These are phyloP conservation scores for Chaetops frenatus DNA, from an alignment of 2,113 vertebrate species.

Conservation along the genomic window DNA sequence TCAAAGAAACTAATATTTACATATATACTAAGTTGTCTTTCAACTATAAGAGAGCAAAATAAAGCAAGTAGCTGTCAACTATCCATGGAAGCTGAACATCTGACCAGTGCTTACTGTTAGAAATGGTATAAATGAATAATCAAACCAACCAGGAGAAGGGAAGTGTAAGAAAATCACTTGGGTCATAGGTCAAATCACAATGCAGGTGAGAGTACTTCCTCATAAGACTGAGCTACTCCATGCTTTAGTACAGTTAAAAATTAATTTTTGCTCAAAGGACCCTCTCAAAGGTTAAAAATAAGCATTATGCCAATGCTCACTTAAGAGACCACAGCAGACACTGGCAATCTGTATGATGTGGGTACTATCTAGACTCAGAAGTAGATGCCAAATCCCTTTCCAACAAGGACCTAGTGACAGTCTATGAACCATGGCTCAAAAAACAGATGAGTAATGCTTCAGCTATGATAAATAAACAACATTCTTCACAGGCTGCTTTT, in stretches of 20 bases:
- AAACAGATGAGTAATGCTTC: background rate
- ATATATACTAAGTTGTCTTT: background rate
- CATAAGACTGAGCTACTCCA: background rate
- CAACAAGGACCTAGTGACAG: background rate
- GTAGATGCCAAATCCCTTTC: constrained; percentile 20
- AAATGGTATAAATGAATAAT: background rate
- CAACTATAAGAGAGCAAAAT: background rate
- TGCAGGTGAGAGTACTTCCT: background rate
- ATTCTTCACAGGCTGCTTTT: background rate
- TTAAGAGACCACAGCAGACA: background rate
- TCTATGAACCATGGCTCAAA: background rate
- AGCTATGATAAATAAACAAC: background rate
- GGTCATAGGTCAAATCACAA: background rate
- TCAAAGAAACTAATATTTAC: background rate
- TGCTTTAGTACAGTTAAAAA: background rate
- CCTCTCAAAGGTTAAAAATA: constrained; percentile 22
- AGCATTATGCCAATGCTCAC: background rate
- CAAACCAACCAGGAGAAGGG: background rate
- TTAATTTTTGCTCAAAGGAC: background rate
- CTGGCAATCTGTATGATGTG: background rate
- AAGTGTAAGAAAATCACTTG: background rate
- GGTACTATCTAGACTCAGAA: background rate
- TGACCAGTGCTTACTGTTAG: background rate
- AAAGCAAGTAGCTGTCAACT: background rate
- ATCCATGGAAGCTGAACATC: background rate